phyloP scores from a whole-genome alignment of 1,140 invertebrate species.

The Heliothis virescens region DNA sequence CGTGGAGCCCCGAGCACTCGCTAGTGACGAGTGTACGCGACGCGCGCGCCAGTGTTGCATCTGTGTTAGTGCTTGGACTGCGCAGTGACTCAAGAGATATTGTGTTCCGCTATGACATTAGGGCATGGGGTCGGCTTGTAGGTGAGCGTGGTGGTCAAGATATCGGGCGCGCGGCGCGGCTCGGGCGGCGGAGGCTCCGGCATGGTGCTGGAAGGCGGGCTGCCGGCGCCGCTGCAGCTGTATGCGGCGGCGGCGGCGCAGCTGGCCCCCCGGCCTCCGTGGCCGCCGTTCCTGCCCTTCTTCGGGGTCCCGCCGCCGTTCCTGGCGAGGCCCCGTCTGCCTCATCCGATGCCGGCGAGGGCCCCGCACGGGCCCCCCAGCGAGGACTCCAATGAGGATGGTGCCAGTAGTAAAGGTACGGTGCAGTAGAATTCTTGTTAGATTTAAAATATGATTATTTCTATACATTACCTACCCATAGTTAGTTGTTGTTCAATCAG shows the following conservation, averaged over 20 bases:
- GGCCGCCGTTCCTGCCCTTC: conserved; percentile 86
- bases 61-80: conserved; percentile 41
- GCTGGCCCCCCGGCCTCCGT: conserved; percentile 85
- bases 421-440: not conserved
- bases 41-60: conserved; percentile 57
- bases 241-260: conserved; percentile 87
- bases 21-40: conserved; percentile 48
- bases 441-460: not conserved
- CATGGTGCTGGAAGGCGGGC: conserved; percentile 82
- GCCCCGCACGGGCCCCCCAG: conserved; percentile 85
- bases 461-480: not conserved
- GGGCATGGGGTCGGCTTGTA: conserved; percentile 2
- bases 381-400: conserved; percentile 87
- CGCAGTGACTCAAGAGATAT: conserved; percentile 31
- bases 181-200: conserved; percentile 59
- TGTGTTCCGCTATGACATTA: not conserved
- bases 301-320: conserved; percentile 86
- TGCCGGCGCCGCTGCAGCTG: conserved; percentile 87
- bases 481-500: no score
- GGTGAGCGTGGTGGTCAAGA: conserved; percentile 60
- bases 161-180: conserved; percentile 61
- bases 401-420: conserved; percentile 84
- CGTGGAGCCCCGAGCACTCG: conserved; percentile 64
- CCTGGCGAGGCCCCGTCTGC: conserved; percentile 75
- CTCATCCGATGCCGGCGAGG: conserved; percentile 71